Evolutionary conservation across 2,888 invertebrate species (phyloP).

Genomic region (Cheilosia urbana): DNA sequence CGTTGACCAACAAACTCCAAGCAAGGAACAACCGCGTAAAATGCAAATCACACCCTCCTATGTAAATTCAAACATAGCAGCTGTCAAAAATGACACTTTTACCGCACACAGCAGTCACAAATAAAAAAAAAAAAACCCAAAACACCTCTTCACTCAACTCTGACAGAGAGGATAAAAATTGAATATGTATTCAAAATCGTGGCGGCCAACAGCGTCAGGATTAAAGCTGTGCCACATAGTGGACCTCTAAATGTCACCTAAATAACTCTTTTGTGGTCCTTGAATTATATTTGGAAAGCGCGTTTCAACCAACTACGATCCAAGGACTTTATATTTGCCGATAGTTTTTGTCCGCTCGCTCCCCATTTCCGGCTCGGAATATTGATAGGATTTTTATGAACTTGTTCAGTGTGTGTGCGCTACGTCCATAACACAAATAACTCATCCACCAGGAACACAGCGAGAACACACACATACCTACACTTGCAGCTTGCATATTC

Average conservation of each 20-base stretch:
- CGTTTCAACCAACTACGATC: constrained; percentile 7
- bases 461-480: constrained; percentile 26
- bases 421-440: constrained; percentile 64
- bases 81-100: constrained; percentile 59
- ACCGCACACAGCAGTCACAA: background rate
- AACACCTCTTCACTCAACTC: constrained; percentile 16
- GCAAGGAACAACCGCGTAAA: background rate
- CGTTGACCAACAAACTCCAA: background rate
- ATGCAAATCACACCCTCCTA: constrained; percentile 31
- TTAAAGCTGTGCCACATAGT: constrained; percentile 50
- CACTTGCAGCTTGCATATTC: constrained; percentile 10
- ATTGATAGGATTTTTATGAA: constrained; percentile 76
- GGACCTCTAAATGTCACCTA: constrained; percentile 60
- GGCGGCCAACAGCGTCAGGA: constrained; percentile 33
- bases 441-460: constrained; percentile 62
- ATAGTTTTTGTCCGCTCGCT: constrained; percentile 13
- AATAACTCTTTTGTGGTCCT: constrained; percentile 62
- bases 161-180: constrained; percentile 3
- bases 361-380: constrained; percentile 68
- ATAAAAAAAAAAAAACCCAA: background rate
- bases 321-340: constrained; percentile 28
- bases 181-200: constrained; percentile 49
- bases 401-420: constrained; percentile 46
- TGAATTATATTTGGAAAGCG: constrained; percentile 56
- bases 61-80: constrained; percentile 43